phyloP scores from a whole-genome alignment of 2,797 vertebrate species.

The Phalloptychus januarius region DNA sequence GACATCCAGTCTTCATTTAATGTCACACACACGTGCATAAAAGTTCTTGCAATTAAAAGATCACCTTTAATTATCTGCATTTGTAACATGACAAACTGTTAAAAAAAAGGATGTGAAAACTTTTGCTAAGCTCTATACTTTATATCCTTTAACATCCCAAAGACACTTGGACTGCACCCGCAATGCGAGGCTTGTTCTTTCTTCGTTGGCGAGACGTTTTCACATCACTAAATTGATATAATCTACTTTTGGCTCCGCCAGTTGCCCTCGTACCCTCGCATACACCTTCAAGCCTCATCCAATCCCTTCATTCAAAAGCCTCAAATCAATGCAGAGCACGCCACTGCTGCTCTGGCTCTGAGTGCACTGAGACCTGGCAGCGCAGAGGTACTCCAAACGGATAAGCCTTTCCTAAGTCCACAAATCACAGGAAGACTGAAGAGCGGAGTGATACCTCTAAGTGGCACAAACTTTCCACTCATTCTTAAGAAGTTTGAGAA shows the following conservation, averaged over 20 bases:
- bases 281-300: background rate
- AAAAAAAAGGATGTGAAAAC: background rate
- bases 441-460: background rate
- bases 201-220: background rate
- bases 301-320: background rate
- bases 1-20: background rate
- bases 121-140: background rate
- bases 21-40: background rate
- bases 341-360: background rate
- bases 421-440: slow-evolving; percentile 5
- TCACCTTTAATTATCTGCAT: background rate
- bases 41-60: background rate
- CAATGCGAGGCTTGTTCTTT: background rate
- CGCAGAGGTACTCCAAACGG: background rate
- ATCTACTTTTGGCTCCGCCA: background rate
- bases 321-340: background rate
- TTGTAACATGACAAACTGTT: background rate
- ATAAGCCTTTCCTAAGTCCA: background rate
- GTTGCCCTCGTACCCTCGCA: background rate
- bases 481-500: background rate
- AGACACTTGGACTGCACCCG: background rate
- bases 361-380: slow-evolving; percentile 1
- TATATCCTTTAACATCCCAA: background rate
- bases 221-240: slow-evolving; percentile 6
- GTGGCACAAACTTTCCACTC: background rate